A percentile compares a stretch with the other conserved stretches of the same genome.
These are phyloP conservation scores for Catharus bicknelli DNA, from an alignment of 2,113 vertebrate species.

Conservation along the genomic window DNA sequence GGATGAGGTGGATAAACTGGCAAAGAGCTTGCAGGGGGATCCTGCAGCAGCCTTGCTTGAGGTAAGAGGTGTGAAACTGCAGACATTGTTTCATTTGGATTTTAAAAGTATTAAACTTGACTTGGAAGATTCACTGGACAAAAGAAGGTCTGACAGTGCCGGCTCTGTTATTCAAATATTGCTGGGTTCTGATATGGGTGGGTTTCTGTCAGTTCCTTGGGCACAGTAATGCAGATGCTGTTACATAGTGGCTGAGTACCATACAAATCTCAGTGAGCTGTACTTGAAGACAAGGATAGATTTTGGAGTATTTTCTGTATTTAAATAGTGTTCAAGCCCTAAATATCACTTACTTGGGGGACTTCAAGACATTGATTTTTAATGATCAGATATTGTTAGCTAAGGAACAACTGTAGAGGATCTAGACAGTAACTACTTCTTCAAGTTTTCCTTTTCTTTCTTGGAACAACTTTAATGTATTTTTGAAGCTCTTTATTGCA, in stretches of 20 bases:
- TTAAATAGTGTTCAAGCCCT: not conserved
- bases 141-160: not conserved
- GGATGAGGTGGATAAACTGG: constrained; percentile 96
- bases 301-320: not conserved
- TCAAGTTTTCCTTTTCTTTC: not conserved
- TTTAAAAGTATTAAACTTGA: not conserved
- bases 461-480: not conserved
- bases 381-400: not conserved
- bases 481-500: not conserved
- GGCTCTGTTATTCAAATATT: not conserved
- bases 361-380: not conserved
- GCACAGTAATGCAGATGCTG: not conserved
- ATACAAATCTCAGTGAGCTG: not conserved
- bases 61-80: constrained; percentile 75
- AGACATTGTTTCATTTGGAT: not conserved
- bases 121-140: not conserved
- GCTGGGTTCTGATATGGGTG: not conserved
- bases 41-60: constrained; percentile 94
- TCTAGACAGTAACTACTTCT: not conserved
- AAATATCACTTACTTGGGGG: not conserved
- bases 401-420: not conserved
- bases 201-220: not conserved
- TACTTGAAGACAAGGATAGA: not conserved
- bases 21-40: constrained; percentile 94
- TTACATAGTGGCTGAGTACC: not conserved